Evolutionary conservation across 2,888 invertebrate genomes (phyloP), one percentile per base, ranked within the genome.

Genomic region (Cryptophagus acutangulus): DNA sequence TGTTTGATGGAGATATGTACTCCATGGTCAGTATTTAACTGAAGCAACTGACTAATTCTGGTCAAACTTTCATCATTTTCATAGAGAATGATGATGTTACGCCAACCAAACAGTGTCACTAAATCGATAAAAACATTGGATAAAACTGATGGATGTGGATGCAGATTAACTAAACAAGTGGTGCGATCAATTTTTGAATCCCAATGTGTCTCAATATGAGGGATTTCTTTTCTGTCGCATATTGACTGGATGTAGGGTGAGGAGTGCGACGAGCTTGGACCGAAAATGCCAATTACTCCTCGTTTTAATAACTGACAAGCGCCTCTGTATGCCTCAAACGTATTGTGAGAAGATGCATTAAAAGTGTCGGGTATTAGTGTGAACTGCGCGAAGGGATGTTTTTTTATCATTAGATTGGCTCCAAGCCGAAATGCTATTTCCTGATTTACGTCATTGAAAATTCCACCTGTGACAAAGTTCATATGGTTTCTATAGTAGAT

Each of bases 31-130:
- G 76, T 76, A 59, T 82, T 79, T 59, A 81, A 75, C 57, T 82
- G 80, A 30, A 91, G 66, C 31, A 92, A 71, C 50, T 81, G 81
- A 58, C 84, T 81, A 17, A 87, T 72, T 37, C 81, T 77, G 5
- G 82, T 72, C 35, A 93, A 72, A 59, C 84, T 81, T 57, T 84
- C 82, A 36, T 80, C 44, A 17, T 49, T 46, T 67, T 93, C 90
- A 66, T 92, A 94, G 43, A 94, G 74, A 48, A 94, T 77, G 17
- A 87, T 87, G 61, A 89, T 90, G 17, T 78, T 75, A 46, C 77
- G 78, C 93, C 93, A 94, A 29, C 78, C 77, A 71, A 82, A 82
- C 6, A 76, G 74, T 39, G 72, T 69, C 2, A 92, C 79, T 38
- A 91, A 71, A 58, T 84, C 81, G 34, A 78, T 73, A 46, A 82